Conservation (phyloP, 2,888 invertebrate species). For the Eupeodes luniger region DNA sequence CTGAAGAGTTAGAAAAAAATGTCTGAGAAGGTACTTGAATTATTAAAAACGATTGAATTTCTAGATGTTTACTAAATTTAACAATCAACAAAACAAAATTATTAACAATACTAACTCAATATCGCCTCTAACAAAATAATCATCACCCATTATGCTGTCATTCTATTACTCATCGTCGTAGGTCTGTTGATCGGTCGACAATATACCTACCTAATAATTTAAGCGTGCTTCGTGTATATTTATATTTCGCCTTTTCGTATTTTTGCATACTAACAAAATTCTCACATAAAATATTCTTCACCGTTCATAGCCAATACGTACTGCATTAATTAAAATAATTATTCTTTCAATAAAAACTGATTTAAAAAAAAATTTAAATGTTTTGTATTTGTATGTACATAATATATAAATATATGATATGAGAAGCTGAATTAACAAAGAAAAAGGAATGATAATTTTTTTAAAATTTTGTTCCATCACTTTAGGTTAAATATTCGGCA, state of each 20-base stretch:
- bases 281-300: conserved; percentile 35
- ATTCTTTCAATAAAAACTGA: conserved; percentile 33
- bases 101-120: conserved; percentile 20
- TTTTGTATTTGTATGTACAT: conserved; percentile 50
- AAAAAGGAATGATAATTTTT: conserved; percentile 60
- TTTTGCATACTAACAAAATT: conserved; percentile 48
- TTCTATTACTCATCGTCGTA: conserved; percentile 62
- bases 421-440: conserved; percentile 37
- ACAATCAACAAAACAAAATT: neutral
- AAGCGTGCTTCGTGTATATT: conserved; percentile 37
- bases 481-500: conserved; percentile 66
- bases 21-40: too few species aligned
- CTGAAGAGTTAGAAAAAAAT: too few species aligned
- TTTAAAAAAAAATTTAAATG: conserved; percentile 35
- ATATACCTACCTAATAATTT: conserved; percentile 17
- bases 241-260: neutral
- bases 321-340: conserved; percentile 40
- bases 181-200: conserved; percentile 27
- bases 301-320: conserved; percentile 39
- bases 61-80: too few species aligned
- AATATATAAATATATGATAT: conserved; percentile 23
- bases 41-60: too few species aligned
- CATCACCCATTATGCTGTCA: conserved; percentile 55
- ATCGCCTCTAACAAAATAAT: conserved; percentile 34
- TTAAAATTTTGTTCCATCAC: conserved; percentile 72